Base-by-base conservation (phyloP, 2,888 invertebrate genomes). In the Eupithecia dodoneata region DNA sequence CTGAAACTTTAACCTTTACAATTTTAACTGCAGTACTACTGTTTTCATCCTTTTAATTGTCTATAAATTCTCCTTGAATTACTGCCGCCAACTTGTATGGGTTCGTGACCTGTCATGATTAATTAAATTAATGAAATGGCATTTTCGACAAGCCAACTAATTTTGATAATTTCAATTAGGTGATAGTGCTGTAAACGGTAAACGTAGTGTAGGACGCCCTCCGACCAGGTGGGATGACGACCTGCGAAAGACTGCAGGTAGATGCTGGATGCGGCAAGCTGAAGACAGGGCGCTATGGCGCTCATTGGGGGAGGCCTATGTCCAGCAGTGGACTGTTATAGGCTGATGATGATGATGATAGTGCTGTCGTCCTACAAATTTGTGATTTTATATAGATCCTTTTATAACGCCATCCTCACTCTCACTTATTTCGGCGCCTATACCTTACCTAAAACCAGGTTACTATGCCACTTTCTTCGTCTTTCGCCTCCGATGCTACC, bases 391-490 rank as follows among this genome's bases (percentile, higher is more conserved):
- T 4, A 65, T 41, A 66, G 66, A 42, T 42, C 42, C 41, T 42
- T 66, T 42, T 42, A 66, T 74, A 82, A 89, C 88, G 87, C 90
- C 88, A 89, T 84, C 81, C 82, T 90, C 87, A 92, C 91, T 92
- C 89, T 92, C 90, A 90, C 90, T 91, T 88, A 85, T 87, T 88
- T 87, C 84, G 85, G 86, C 81, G 85, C 84, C 83, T 82, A 86
- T 84, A n/a, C 30, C 30, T 30, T 30, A 70, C 70, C 70, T 44
- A 80, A 87, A 93, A 91, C 83, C 86, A 83, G 91, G 93, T 91
- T 87, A 92, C 84, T 86, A 81, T 91, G 93, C 89, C 93, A 92
- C 93, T 93, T 94, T 93, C 93, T 90, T 93, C 90, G 84, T 85
- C 85, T 86, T 85, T 87, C 84, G 85, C 81, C 85, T 83, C 83